Percentiles rank a stretch among this genome's conserved stretches.
Conservation (phyloP, 2,113 vertebrate genomes). For the Eulemur macaco region DNA sequence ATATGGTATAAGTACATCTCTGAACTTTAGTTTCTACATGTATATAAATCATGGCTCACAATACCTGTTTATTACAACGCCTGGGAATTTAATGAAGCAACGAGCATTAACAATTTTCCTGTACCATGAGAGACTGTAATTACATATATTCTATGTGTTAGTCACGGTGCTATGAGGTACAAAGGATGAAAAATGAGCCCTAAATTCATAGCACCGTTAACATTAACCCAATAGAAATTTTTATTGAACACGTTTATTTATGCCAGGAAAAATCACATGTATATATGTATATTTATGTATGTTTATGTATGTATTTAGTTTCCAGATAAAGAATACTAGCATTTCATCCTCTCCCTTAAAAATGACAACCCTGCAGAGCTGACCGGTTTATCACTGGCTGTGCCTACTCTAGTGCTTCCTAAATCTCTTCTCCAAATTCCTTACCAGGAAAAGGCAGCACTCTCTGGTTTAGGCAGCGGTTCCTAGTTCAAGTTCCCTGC, state of each 20-base stretch:
- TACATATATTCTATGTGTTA: background rate
- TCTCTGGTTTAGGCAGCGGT: rapidly evolving
- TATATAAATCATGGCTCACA: background rate
- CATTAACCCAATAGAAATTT: background rate
- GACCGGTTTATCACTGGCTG: background rate
- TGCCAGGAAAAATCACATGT: background rate
- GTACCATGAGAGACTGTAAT: background rate
- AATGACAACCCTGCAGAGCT: background rate
- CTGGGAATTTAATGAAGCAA: background rate
- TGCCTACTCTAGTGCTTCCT: background rate
- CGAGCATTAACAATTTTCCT: background rate
- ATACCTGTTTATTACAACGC: background rate
- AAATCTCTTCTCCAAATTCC: background rate
- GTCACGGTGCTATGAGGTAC: background rate
- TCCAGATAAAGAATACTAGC: background rate
- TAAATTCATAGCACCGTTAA: background rate
- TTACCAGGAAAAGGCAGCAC: rapidly evolving
- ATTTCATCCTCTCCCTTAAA: background rate
- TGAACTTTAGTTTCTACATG: background rate
- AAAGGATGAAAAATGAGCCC: background rate
- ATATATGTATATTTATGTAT: background rate
- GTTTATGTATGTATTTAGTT: background rate
- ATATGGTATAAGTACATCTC: background rate
- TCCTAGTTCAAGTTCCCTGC: background rate
- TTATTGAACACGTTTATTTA: background rate